Evolutionary conservation across 2,797 vertebrate species (phyloP).

Genomic region (Megaceryle alcyon): DNA sequence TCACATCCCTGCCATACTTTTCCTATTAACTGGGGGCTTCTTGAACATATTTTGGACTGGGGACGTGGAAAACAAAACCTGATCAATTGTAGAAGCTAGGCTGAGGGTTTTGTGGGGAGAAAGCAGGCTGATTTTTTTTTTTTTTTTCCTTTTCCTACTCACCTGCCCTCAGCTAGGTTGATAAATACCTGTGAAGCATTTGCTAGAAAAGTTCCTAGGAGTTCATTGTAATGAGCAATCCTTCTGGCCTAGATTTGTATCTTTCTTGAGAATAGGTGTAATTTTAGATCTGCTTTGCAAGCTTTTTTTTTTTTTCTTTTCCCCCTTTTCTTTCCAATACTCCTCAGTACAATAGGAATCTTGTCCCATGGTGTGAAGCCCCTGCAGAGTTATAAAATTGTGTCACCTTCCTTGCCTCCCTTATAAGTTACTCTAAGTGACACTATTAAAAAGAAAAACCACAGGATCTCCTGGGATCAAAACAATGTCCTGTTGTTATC

Average conservation of each 20-base stretch:
- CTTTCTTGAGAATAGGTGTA: slow-evolving; percentile 82
- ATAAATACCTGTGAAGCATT: slow-evolving; percentile 64
- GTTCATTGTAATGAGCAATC: slow-evolving; percentile 76
- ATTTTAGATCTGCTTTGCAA: slow-evolving; percentile 79
- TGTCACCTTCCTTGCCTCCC: slow-evolving; percentile 63
- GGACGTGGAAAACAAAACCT: background rate
- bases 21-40: background rate
- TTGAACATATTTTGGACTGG: background rate
- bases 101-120: background rate
- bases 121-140: background rate
- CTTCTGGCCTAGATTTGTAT: slow-evolving; percentile 80
- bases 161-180: slow-evolving; percentile 48
- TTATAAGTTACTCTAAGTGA: slow-evolving; percentile 70
- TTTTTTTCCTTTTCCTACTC: background rate
- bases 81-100: background rate
- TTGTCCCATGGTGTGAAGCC: slow-evolving; percentile 76
- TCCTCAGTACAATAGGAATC: slow-evolving; percentile 71
- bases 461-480: slow-evolving; percentile 64
- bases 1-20: background rate
- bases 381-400: slow-evolving; percentile 73
- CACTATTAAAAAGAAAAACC: slow-evolving; percentile 62
- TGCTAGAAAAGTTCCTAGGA: slow-evolving; percentile 71
- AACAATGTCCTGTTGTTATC: slow-evolving; percentile 65
- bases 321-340: slow-evolving; percentile 56
- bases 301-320: slow-evolving; percentile 47